These are phyloP conservation scores for Mystacides longicornis DNA, from an alignment of 2,888 invertebrate genomes.

Conservation along the genomic window DNA sequence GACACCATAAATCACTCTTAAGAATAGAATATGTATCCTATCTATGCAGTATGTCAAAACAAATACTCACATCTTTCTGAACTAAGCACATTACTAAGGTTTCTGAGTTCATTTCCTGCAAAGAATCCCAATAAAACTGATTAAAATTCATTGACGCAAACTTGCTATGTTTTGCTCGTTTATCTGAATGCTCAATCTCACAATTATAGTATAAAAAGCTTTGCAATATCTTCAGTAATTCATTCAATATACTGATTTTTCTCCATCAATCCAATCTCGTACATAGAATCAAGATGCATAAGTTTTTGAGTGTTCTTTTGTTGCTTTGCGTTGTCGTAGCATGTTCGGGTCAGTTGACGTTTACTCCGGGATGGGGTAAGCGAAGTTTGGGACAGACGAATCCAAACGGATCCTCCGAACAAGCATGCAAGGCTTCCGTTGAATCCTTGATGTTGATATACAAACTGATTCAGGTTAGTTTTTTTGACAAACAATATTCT, in stretches of 20 bases:
- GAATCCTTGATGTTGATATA: slow-evolving; percentile 50
- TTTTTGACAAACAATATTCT: background rate
- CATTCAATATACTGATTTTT: too few relatives aligned
- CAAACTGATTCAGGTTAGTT: slow-evolving; percentile 50
- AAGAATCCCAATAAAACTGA: slow-evolving; percentile 10
- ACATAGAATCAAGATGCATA: background rate
- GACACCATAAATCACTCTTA: too few relatives aligned
- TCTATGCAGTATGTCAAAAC: too few relatives aligned
- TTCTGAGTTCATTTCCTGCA: slow-evolving; percentile 5
- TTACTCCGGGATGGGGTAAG: slow-evolving; percentile 52
- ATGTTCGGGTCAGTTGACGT: slow-evolving; percentile 46
- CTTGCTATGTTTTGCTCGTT: too few relatives aligned
- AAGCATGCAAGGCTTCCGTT: slow-evolving; percentile 45
- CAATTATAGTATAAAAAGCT: too few relatives aligned
- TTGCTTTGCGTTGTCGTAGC: slow-evolving; percentile 22
- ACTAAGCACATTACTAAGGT: background rate
- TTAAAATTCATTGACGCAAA: too few relatives aligned
- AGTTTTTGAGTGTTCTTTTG: slow-evolving; percentile 13
- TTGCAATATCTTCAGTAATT: too few relatives aligned
- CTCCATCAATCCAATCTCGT: too few relatives aligned
- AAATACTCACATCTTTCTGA: too few relatives aligned
- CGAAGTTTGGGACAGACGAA: slow-evolving; percentile 30
- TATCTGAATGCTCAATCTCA: too few relatives aligned
- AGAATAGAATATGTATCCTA: too few relatives aligned
- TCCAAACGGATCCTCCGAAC: slow-evolving; percentile 6